Conservation (phyloP, 2,113 vertebrate species). For the Gopherus evgoodei region DNA sequence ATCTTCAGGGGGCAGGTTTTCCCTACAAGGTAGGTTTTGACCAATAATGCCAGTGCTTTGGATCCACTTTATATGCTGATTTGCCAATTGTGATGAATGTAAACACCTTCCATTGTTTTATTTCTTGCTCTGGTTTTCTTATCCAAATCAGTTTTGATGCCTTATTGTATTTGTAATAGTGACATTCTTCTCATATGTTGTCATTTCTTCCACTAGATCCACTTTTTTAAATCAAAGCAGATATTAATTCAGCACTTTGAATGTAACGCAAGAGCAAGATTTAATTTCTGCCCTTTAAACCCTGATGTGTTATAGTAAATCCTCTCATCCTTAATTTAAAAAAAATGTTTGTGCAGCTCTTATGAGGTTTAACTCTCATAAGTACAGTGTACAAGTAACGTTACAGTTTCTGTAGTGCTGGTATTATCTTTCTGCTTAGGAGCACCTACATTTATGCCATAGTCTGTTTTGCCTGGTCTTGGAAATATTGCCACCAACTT, state of each 20-base stretch:
- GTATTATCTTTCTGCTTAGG: background rate
- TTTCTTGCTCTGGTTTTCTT: background rate
- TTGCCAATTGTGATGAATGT: background rate
- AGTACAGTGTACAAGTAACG: background rate
- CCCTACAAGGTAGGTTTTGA: constrained; percentile 64
- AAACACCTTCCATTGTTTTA: background rate
- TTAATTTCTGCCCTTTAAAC: background rate
- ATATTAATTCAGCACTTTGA: background rate
- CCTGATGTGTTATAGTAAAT: background rate
- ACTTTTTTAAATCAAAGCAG: background rate
- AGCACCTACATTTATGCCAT: background rate
- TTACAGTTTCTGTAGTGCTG: background rate
- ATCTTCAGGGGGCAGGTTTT: constrained; percentile 22
- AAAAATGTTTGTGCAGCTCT: background rate
- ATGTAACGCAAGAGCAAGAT: background rate
- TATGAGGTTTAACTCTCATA: background rate
- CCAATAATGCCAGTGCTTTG: constrained; percentile 17
- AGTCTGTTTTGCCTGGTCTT: background rate
- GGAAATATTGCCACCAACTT: background rate
- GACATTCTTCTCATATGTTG: background rate
- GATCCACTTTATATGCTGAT: background rate
- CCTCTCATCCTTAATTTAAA: background rate
- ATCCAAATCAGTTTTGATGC: background rate
- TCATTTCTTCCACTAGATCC: background rate
- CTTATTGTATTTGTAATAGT: background rate